Base-by-base conservation (phyloP, 2,888 invertebrate species). In the Omphaloscelis lunosa region DNA sequence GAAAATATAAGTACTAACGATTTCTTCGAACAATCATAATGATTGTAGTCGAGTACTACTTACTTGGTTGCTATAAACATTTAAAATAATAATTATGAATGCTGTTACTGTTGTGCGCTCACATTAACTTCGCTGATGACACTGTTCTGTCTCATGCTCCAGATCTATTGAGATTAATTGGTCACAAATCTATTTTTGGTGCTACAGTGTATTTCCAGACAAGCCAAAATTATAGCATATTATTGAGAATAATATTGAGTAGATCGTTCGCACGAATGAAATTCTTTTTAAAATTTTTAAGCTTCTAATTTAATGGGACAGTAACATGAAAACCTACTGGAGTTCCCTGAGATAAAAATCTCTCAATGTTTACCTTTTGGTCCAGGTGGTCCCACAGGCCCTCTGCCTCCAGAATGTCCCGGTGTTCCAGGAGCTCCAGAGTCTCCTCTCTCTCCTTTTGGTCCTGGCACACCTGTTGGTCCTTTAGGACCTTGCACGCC, bases 361-460 rank as follows among this genome's bases (percentile, higher is more conserved):
- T 51, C 8, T 3, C 2, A 9, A 9, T 2, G 51, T 51, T 23
- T 51, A 51, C 97, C 97, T 94, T 97, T 97, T 9, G 97, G 96
- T 0, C 98, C 98, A 0, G 97, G 97, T 1, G 97, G 97, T 17
- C 98, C 98, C 0, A 97, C 93, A 20, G 97, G 95, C 2, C 98
- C 98, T 62, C 97, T 97, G 53, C 97, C 97, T 0, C 98, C 98
- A 15, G 97, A 97, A 80, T 98, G 97, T 0, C 98, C 98, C 79
- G 98, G 97, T 0, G 97, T 97, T 0, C 98, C 98, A 0, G 97
- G 97, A 2, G 97, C 97, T 0, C 98, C 98, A 0, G 97, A 94
- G 2, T 97, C 97, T 4, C 98, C 98, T 69, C 97, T 97, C 6
- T 97, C 97, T 6, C 98, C 98, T 68, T 97, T 97, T 6, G 97